phyloP scores from a whole-genome alignment of 2,888 invertebrate species.

The Trichopria drosophilae region DNA sequence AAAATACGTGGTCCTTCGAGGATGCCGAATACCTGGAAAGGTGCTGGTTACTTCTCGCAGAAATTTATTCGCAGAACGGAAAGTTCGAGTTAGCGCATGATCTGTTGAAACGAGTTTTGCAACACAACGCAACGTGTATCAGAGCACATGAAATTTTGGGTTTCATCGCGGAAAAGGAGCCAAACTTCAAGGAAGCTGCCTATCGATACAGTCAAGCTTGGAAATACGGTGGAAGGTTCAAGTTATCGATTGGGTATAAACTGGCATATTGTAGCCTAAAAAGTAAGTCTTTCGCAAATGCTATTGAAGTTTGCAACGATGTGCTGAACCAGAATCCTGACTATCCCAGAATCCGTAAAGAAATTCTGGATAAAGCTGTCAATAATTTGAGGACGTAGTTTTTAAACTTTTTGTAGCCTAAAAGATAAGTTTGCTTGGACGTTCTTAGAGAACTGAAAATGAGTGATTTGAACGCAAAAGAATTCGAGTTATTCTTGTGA shows the following conservation, averaged over 20 bases:
- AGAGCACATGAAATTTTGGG: conserved; percentile 89
- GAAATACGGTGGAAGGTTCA: conserved; percentile 78
- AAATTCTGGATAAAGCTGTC: conserved; percentile 89
- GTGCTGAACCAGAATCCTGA: conserved; percentile 81
- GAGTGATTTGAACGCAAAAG: too few relatives aligned
- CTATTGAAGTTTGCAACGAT: conserved; percentile 87
- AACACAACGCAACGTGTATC: conserved; percentile 85
- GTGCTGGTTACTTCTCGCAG: conserved; percentile 91
- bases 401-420: conserved; percentile 1
- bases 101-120: conserved; percentile 74
- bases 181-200: conserved; percentile 83
- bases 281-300: conserved; percentile 84
- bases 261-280: conserved; percentile 90
- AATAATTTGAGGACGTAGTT: conserved; percentile 71
- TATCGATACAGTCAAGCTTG: conserved; percentile 84
- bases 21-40: conserved; percentile 95
- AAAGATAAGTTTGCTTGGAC: too few relatives aligned
- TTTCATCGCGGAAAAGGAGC: conserved; percentile 87
- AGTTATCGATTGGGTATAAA: conserved; percentile 88
- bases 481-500: too few relatives aligned
- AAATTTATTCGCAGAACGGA: conserved; percentile 80
- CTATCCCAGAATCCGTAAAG: conserved; percentile 88
- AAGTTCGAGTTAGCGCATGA: conserved; percentile 87
- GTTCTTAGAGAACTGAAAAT: too few relatives aligned
- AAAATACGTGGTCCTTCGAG: conserved; percentile 88